These are phyloP conservation scores for Scolopax bukidnonensis DNA, from an alignment of 2,797 vertebrate species.

Conservation along the genomic window DNA sequence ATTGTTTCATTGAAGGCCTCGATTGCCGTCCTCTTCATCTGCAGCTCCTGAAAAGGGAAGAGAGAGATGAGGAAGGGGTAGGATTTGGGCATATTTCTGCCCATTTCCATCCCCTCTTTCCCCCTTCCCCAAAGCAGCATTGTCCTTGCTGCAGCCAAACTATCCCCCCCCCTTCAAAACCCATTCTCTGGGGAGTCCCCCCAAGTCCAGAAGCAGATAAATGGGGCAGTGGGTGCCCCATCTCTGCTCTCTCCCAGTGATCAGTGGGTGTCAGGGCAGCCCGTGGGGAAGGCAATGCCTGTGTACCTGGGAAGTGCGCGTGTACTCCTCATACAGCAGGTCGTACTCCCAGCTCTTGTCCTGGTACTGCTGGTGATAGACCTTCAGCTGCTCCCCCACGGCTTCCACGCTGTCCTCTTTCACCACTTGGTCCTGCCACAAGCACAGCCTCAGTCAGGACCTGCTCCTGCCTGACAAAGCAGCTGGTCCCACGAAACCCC, in stretches of 20 bases:
- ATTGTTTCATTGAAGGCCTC: conserved; percentile 94
- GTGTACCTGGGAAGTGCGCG: conserved; percentile 87
- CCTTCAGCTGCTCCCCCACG: conserved; percentile 89
- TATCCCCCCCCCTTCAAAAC: neutral
- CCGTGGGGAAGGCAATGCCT: accelerated
- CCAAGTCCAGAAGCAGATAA: neutral
- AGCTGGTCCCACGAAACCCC: no score
- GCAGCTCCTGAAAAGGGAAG: conserved; percentile 81
- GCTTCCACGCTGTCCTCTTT: conserved; percentile 91
- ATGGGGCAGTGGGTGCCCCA: accelerated
- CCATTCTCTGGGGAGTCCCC: neutral
- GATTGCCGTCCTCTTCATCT: conserved; percentile 91
- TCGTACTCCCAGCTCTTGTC: conserved; percentile 93
- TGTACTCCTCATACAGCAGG: conserved; percentile 88
- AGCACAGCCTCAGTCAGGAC: neutral
- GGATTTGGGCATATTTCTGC: neutral
- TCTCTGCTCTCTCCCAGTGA: neutral
- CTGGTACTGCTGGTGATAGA: conserved; percentile 91
- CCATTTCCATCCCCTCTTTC: neutral
- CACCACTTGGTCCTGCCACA: conserved; percentile 82
- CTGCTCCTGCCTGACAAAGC: neutral
- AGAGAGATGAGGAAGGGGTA: neutral
- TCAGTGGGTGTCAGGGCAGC: neutral
- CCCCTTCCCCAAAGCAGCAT: neutral
- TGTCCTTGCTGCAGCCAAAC: neutral